Evolutionary conservation across 2,113 vertebrate genomes (phyloP), one percentile per base, ranked within the genome.

Genomic region (Platysteira castanea): DNA sequence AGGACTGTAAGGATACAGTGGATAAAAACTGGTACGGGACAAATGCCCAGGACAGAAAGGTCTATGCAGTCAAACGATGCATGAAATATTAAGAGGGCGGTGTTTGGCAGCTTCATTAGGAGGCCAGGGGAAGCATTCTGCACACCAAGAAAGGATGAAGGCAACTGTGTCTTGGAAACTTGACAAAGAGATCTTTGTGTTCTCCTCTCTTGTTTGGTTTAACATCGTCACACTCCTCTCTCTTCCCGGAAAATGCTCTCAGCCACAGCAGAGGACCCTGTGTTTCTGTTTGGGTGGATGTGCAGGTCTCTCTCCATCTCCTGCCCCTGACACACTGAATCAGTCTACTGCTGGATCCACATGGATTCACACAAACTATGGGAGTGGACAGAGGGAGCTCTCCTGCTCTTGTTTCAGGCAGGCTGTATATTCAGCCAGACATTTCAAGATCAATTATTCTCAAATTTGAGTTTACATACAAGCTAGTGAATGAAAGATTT

Each of bases 351-450:
- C 65, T 61, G 90, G 88, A 95, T 95, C 95, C 93, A 94, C 87
- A 93, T 52, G 90, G 95, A 71, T 90, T 96, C 93, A 91, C 94
- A 93, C 87, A 91, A 87, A 91, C 92, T 95, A 78, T 84, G 84
- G 81, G 56, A 90, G 47, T 47, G 61, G 90, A 82, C 13, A 65
- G 78, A 93, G 47, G 24, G 44, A 87, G 74, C 65, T 82, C 70
- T 89, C 84, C 77, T 89, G 74, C 49, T 91, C 84, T 71, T 82
- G 21, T 93, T 95, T 52, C 75, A 88, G 82, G 63, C 75, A 69
- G 53, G 41, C 92, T 73, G 31, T 64, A 73, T 44, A 26, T 73
- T 88, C 67, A 73, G 90, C 75, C 85, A 92, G 86, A 91, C 65
- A 64, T 59, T 96, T 94, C 90, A 94, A 87, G 61, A 93, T 53